Evolutionary conservation across 1,140 invertebrate genomes (phyloP), one percentile per base, ranked within the genome.

Genomic region (Chelonus insularis): DNA sequence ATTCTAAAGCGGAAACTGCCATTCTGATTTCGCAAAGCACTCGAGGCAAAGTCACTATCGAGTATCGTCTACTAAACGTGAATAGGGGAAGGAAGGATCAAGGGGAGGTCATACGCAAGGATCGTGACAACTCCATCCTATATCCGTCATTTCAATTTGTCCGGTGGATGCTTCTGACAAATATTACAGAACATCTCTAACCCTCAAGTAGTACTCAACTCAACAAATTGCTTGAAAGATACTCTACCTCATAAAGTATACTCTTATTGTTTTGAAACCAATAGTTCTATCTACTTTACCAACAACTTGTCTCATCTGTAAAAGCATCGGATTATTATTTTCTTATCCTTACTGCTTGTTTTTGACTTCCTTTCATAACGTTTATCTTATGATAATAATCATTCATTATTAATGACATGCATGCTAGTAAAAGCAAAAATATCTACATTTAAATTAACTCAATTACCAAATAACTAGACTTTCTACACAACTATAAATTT

Each of bases 211-310:
- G 36, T 34, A n/a, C 45, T 56, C 54, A 43, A 61, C 55, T 62
- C 65, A 58, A 58, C 57, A 62, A 72, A 73, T 74, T 73, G 70
- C 70, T 67, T 54, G 50, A 63, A 62, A 72, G 65, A 68, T 68
- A 66, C 65, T 69, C 62, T 57, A 59, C 55, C 61, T 61, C 39
- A 65, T 66, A 65, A 65, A 70, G 65, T 29, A 29, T 29, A 65
- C 58, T 72, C 68, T 74, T 74, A 72, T 72, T 72, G 71, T 74
- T 72, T 74, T 68, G 69, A 69, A 64, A 67, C 68, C 60, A 68
- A 73, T 71, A 73, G 72, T 63, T 72, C 73, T 73, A 74, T 73
- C 72, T 73, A 71, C 69, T 72, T 66, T 68, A 62, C 64, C 66
- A 73, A 70, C 73, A 71, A 74, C 70, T 39, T 66, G 64, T 67